A percentile compares a stretch with the other conserved stretches of the same genome.
These are phyloP conservation scores for Nephrotoma flavescens DNA, from an alignment of 2,888 invertebrate genomes.

Conservation along the genomic window DNA sequence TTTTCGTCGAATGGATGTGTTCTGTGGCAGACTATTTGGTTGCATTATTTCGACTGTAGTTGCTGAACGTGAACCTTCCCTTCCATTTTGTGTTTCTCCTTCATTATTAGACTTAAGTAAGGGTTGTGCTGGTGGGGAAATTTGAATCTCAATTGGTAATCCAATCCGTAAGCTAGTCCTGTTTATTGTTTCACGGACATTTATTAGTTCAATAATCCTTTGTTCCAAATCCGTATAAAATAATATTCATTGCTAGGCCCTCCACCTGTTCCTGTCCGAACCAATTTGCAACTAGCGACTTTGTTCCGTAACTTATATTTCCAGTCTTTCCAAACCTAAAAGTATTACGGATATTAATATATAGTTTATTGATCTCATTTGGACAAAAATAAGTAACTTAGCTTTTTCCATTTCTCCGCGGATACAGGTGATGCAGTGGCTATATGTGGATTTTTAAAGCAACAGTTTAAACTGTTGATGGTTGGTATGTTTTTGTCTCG, in stretches of 20 bases:
- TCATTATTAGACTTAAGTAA: too few species aligned
- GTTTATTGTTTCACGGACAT: neutral
- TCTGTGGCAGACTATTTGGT: too few species aligned
- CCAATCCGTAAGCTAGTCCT: too few species aligned
- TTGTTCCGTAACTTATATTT: neutral
- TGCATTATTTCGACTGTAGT: too few species aligned
- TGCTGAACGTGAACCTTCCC: too few species aligned
- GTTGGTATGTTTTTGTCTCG: neutral
- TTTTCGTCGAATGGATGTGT: neutral
- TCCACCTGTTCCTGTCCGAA: neutral
- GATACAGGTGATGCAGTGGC: neutral
- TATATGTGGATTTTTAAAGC: neutral
- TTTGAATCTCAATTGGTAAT: too few species aligned
- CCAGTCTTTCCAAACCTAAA: neutral
- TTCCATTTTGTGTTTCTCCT: too few species aligned
- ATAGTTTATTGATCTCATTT: too few species aligned
- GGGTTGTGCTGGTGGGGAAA: too few species aligned
- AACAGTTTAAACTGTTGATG: neutral
- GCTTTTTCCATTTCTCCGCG: neutral
- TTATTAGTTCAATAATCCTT: neutral
- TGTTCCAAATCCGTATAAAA: neutral
- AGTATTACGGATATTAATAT: neutral
- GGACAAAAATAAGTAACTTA: neutral
- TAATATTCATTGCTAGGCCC: neutral
- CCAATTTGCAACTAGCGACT: neutral